Base-by-base conservation (phyloP, 2,113 vertebrate species). In the Bombycilla garrulus region DNA sequence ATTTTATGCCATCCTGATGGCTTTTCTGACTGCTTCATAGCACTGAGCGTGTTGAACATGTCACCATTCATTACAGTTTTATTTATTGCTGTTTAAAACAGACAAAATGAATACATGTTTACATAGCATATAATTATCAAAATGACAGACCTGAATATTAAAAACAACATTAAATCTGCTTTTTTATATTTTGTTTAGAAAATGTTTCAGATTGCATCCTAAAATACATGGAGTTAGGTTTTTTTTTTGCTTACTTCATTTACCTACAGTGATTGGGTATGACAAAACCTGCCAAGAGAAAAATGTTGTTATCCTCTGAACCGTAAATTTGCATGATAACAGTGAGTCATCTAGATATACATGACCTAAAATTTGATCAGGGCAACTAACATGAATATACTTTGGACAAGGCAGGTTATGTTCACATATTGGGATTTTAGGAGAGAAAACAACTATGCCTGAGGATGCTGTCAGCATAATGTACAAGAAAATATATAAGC, bases 211-310 rank as follows among this genome's bases (percentile, higher is more conserved):
- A 67, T 33, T 60, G 15, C 62, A n/a, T 64, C 38, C 64, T 89
- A 50, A 90, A 87, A 73, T 60, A 62, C 2, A 1, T n/a, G 20
- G 38, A 78, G 28, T 53, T 71, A 44, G 24, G 22, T 12, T 48
- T 10, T 53, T 10, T 53, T 73, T 91, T 73, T 8, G 15, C n/a
- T 78, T 83, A 51, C 44, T 71, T 29, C 44, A 10, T 81, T 83
- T 84, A 74, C 48, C 33, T 90, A n/a, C 40, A 29, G n/a, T 36
- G 36, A 84, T 14, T 60, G 15, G 26, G 56, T 86, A 44, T n/a
- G 76, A 88, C 85, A 90, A 88, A 93, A 83, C 33, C 60, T 51
- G 44, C 60, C 79, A 86, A 86, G 50, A 88, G 84, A 94, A 90
- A 93, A 88, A 88, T 53, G 21, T 13, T 74, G 10, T 86, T 92